phyloP scores from a whole-genome alignment of 2,888 invertebrate species.

The Brenthis ino region DNA sequence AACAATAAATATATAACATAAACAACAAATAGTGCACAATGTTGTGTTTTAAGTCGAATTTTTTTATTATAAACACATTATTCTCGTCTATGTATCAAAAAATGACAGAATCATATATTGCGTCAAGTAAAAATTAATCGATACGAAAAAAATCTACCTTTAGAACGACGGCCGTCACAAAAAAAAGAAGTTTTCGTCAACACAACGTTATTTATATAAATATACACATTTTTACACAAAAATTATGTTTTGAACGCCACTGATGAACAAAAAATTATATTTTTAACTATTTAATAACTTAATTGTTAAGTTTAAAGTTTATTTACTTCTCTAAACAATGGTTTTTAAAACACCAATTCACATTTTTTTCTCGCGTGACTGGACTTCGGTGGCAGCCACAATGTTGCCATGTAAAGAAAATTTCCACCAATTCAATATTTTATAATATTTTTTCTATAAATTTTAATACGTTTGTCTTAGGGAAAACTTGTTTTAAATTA shows the following conservation, averaged over 20 bases:
- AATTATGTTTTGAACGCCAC: neutral
- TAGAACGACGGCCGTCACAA: constrained; percentile 29
- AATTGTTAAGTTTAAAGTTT: constrained; percentile 33
- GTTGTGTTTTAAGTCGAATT: too few species aligned
- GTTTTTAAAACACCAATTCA: constrained; percentile 52
- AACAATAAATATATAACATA: too few species aligned
- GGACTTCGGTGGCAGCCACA: constrained; percentile 60
- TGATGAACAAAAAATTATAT: too few species aligned
- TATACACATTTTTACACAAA: neutral
- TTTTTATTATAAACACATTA: neutral
- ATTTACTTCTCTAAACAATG: constrained; percentile 48
- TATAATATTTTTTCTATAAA: neutral
- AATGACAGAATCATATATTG: constrained; percentile 29
- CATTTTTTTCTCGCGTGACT: constrained; percentile 59
- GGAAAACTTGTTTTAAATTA: too few species aligned
- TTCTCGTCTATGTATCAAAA: neutral
- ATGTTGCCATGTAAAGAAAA: constrained; percentile 48
- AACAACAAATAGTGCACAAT: too few species aligned
- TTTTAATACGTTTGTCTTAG: neutral
- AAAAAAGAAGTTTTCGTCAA: constrained; percentile 44
- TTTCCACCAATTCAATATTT: constrained; percentile 1
- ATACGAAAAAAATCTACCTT: constrained; percentile 47
- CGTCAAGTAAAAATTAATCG: constrained; percentile 54
- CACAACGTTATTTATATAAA: constrained; percentile 41
- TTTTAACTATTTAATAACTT: too few species aligned